Conservation (phyloP, 1,140 invertebrate species). For the Holcopasites calliopsidis region DNA sequence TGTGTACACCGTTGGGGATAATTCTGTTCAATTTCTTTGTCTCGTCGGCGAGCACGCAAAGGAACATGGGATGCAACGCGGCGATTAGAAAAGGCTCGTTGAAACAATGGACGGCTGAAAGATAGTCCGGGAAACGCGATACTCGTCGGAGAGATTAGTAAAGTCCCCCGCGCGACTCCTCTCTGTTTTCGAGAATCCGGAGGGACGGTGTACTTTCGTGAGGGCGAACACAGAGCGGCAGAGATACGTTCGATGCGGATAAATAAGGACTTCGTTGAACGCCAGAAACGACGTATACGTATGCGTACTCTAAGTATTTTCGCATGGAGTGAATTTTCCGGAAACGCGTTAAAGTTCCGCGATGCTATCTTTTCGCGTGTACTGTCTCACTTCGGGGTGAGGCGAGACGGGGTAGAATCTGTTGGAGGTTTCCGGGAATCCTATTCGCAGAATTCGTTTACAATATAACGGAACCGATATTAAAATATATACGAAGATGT, state of each 20-base stretch:
- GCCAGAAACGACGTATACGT: no score
- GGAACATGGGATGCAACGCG: constrained; percentile 28
- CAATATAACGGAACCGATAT: background rate
- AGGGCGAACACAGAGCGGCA: background rate
- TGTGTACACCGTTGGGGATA: constrained; percentile 39
- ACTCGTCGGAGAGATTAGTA: constrained; percentile 22
- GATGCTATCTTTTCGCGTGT: constrained; percentile 4
- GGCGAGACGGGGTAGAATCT: no score
- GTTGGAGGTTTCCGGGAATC: background rate
- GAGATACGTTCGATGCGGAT: background rate
- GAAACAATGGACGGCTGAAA: constrained; percentile 29
- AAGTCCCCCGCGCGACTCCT: background rate
- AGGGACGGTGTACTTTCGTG: background rate
- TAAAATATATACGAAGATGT: background rate
- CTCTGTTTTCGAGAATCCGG: background rate
- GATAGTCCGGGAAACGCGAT: constrained; percentile 21
- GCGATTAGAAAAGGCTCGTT: constrained; percentile 24
- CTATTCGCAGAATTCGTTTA: background rate
- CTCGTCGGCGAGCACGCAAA: constrained; percentile 30
- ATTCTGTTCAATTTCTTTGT: constrained; percentile 35
- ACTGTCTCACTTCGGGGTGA: constrained; percentile 3
- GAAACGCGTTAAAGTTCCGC: background rate
- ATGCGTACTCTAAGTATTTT: background rate
- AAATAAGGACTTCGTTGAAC: background rate
- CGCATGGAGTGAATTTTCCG: background rate